Base-by-base conservation (phyloP, 2,797 vertebrate species). In the Dendrocincla tyrannina region DNA sequence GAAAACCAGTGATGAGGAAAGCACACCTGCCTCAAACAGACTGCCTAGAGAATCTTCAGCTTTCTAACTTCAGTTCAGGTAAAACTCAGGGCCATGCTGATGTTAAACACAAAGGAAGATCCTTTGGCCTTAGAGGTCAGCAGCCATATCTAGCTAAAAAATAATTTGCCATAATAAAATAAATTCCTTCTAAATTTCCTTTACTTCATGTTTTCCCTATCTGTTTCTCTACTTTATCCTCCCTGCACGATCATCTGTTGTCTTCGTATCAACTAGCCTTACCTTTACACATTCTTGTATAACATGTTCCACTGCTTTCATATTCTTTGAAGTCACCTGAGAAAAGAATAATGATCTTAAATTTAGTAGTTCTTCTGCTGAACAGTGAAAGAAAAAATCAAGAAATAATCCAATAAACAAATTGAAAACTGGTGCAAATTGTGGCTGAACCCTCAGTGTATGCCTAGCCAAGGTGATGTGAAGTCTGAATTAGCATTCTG, bases 201-300 rank as follows among this genome's bases (percentile, higher is more conserved):
- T 82, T 93, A 69, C 35, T 86, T 94, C 69, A 73, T 88, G 24
- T 80, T 78, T 90, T 85, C 49, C 74, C 95, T 97, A 91, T 93
- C 95, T 96, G 80, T 93, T 93, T 86, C 4, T 91, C 35, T 79
- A 20, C 28, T 82, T 82, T 76, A 64, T 80, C 46, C 32, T 94
- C 80, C 67, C 59, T 82, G 24, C 18, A 49, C 88, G 80, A 52
- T 95, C 85, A 95, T 95, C 47, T 91, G 41, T 86, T 93, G 66
- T 87, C 62, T 94, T 88, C 33, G 14, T 73, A 79, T 62, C 47
- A 88, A 55, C 46, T 66, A 81, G 55, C 33, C 44, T 82, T 89
- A 79, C 67, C 62, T 85, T 91, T 87, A 56, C 20, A 84, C 39
- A 41, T 85, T 76, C 88, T 82, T 88, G 25, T 76, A 53, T 55